phyloP scores from a whole-genome alignment of 2,797 vertebrate species.

The Manis pentadactyla region DNA sequence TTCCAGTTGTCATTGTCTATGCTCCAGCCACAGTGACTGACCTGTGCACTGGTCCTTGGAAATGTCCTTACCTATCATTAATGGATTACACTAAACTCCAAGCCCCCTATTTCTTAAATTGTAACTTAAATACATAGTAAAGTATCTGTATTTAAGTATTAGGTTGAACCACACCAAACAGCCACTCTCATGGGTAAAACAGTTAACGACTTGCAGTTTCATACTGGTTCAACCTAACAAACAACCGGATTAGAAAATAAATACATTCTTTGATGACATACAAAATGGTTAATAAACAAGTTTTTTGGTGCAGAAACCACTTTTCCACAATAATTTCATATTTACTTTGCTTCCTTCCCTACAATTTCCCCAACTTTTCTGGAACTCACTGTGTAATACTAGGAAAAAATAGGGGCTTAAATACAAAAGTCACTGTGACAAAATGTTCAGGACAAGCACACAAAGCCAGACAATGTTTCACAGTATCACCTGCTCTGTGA shows the following conservation, averaged over 20 bases:
- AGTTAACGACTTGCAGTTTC: neutral
- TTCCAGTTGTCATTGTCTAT: neutral
- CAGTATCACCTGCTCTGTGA: neutral
- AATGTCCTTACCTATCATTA: neutral
- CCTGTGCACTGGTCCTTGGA: neutral
- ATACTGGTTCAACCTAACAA: slow-evolving; percentile 8
- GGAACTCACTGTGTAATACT: neutral
- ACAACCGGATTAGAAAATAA: neutral
- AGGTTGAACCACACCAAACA: neutral
- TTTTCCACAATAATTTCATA: slow-evolving; percentile 20
- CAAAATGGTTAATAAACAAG: neutral
- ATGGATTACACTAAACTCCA: neutral
- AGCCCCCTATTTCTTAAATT: slow-evolving; percentile 3
- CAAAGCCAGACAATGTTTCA: neutral
- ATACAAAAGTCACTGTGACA: neutral
- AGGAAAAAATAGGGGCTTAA: neutral
- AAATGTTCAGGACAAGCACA: neutral
- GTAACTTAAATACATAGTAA: slow-evolving; percentile 27
- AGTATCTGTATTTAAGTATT: neutral
- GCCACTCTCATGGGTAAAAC: neutral
- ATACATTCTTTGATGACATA: neutral
- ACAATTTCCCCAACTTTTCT: neutral
- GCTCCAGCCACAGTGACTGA: neutral
- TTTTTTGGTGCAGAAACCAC: neutral
- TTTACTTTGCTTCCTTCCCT: neutral